phyloP scores from a whole-genome alignment of 2,888 invertebrate genomes.

The Drosophila monieri region DNA sequence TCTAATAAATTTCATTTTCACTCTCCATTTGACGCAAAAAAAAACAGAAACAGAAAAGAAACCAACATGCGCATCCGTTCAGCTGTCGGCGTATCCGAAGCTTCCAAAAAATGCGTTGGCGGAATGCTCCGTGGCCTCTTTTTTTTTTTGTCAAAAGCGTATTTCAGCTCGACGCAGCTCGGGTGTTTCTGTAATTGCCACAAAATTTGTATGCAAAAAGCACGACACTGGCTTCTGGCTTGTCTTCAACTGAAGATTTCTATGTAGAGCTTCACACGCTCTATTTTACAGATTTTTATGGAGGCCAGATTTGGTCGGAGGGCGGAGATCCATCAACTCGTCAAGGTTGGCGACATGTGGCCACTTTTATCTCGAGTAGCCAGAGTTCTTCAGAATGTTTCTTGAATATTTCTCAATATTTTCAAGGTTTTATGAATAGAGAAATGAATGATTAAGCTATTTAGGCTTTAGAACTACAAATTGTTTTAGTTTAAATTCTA shows the following conservation, averaged over 20 bases:
- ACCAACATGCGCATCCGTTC: conserved; percentile 58
- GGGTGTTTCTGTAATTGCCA: conserved; percentile 64
- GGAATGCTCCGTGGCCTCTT: conserved; percentile 19
- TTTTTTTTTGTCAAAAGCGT: conserved; percentile 53
- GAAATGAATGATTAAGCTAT: too few relatives aligned
- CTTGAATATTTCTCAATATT: not conserved
- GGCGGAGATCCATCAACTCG: conserved; percentile 37
- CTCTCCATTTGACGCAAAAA: conserved; percentile 13
- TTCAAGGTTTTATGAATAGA: not conserved
- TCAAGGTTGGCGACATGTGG: conserved; percentile 37
- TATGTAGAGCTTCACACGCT: conserved; percentile 71
- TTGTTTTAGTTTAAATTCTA: not conserved
- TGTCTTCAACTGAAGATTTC: conserved; percentile 31
- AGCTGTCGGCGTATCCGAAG: conserved; percentile 47
- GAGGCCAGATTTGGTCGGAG: conserved; percentile 28
- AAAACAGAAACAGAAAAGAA: not conserved
- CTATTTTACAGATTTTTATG: conserved; percentile 62
- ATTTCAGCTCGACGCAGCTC: conserved; percentile 25
- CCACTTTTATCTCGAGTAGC: conserved; percentile 14
- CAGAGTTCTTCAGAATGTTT: conserved; percentile 31
- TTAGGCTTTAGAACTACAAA: too few relatives aligned
- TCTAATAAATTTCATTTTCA: conserved; percentile 25
- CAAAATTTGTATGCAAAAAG: conserved; percentile 76
- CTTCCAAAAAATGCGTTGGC: conserved; percentile 51
- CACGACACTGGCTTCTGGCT: conserved; percentile 13